Base-by-base conservation (phyloP, 1,140 invertebrate genomes). In the Lasioglossum albipes region DNA sequence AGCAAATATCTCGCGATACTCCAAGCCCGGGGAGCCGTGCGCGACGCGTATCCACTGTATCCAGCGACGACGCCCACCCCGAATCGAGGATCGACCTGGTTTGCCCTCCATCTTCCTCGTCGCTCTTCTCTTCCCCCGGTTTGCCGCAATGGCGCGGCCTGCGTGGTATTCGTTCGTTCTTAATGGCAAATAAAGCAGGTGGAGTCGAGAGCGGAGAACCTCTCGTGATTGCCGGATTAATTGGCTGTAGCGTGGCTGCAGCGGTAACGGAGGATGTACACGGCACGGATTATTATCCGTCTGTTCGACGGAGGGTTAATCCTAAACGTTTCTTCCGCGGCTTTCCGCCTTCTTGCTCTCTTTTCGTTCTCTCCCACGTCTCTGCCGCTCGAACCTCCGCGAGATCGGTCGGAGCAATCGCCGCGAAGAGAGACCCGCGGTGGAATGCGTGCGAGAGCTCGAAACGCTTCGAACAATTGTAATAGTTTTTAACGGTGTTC, bases 171-270 rank as follows among this genome's bases (percentile, higher is more conserved):
- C 77, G 83, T 77, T 83, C 75, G 79, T 83, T 75, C 79, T 88
- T 88, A 85, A 90, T 88, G 82, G 88, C 84, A 89, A 91, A 89
- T 90, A 91, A 91, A 90, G 66, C 89, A 90, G 87, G 82, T 88
- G 82, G 78, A 89, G 78, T 31, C 77, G 54, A 74, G 70, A 73
- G 83, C 0, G 1, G 79, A 84, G 84, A 84, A 75, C 80, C 86
- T 84, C 71, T 87, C 89, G 84, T 90, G 89, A 91, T 89, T 90
- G 88, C 89, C 83, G 86, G 86, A 90, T 90, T 91, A 90, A 91
- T 91, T 91, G 86, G 86, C 85, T 87, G 82, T 69, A 87, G 85
- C 85, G 84, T 87, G 84, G 84, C 78, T 78, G 82, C 72, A 76
- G 62, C 84, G 66, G 75, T 84, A 87, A 87, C 85, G 64, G 75